phyloP scores from a whole-genome alignment of 30 jellyfish, hydroid and myxozoan species.

The Hydractinia echinata region DNA sequence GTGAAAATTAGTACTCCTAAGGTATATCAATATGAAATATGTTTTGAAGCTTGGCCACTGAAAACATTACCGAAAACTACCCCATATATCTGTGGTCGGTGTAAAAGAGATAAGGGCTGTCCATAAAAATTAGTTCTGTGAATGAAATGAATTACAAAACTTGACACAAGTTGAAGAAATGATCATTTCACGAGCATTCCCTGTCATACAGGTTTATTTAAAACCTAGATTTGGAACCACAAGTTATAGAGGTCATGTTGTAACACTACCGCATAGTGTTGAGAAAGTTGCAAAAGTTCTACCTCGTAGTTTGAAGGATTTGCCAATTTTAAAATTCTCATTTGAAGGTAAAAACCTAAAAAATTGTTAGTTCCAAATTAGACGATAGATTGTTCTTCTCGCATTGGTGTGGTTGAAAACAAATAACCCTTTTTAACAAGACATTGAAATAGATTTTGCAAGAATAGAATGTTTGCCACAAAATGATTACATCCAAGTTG shows the following conservation, averaged over 20 bases:
- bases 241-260: constrained; percentile 46
- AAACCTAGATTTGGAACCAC: constrained; percentile 42
- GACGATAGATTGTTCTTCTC: constrained; percentile 26
- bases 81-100: constrained; percentile 21
- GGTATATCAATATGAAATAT: constrained; percentile 20
- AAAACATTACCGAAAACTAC: neutral
- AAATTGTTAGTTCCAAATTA: constrained; percentile 10
- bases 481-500: constrained; percentile 9
- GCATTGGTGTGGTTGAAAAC: constrained; percentile 44
- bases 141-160: constrained; percentile 37
- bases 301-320: constrained; percentile 41
- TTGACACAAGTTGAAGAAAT: constrained; percentile 52
- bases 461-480: constrained; percentile 17
- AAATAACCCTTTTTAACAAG: constrained; percentile 33
- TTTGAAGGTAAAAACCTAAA: constrained; percentile 21
- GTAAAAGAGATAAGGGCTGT: constrained; percentile 34
- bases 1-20: too few species aligned
- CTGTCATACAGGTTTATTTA: constrained; percentile 37
- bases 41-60: constrained; percentile 29
- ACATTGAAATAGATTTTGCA: constrained; percentile 20
- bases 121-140: constrained; percentile 30
- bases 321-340: constrained; percentile 38
- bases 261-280: constrained; percentile 47
- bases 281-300: constrained; percentile 40
- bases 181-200: constrained; percentile 49